Conservation (phyloP, 2,888 invertebrate species). For the Luperina nickerlii region DNA sequence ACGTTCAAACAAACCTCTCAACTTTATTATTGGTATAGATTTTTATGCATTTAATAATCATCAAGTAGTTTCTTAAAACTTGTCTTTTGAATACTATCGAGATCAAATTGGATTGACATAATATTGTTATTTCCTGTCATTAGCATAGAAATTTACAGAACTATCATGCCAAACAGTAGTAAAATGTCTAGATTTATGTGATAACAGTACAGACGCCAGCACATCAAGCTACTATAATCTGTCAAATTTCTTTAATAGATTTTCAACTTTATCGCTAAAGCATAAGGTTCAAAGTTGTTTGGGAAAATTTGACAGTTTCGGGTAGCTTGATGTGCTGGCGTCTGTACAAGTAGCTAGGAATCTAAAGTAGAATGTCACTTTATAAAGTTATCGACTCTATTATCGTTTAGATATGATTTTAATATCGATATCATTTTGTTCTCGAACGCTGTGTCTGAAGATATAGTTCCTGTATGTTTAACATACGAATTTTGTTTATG, state of each 20-base stretch:
- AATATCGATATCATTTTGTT: constrained; percentile 6
- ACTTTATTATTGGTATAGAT: too few species aligned
- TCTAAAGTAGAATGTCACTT: constrained; percentile 5
- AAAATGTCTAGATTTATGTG: constrained; percentile 16
- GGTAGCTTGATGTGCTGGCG: too few species aligned
- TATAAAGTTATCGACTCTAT: constrained; percentile 9
- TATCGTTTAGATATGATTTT: constrained; percentile 7
- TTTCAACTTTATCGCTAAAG: too few species aligned
- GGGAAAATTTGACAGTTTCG: too few species aligned
- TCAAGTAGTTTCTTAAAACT: not conserved
- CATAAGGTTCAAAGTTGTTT: too few species aligned
- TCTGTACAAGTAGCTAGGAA: not conserved
- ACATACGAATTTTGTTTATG: not conserved
- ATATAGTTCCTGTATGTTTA: not conserved
- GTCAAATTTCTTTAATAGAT: too few species aligned
- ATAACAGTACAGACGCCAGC: too few species aligned
- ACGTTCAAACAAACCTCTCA: too few species aligned
- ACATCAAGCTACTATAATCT: too few species aligned
- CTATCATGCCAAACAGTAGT: constrained; percentile 1
- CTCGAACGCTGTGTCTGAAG: not conserved
- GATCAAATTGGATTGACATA: constrained; percentile 12
- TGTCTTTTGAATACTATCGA: not conserved
- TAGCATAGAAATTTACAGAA: constrained; percentile 16
- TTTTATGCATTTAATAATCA: not conserved
- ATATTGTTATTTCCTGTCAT: constrained; percentile 32